Base-by-base conservation (phyloP, 2,797 vertebrate species). In the Adrianichthys oophorus region DNA sequence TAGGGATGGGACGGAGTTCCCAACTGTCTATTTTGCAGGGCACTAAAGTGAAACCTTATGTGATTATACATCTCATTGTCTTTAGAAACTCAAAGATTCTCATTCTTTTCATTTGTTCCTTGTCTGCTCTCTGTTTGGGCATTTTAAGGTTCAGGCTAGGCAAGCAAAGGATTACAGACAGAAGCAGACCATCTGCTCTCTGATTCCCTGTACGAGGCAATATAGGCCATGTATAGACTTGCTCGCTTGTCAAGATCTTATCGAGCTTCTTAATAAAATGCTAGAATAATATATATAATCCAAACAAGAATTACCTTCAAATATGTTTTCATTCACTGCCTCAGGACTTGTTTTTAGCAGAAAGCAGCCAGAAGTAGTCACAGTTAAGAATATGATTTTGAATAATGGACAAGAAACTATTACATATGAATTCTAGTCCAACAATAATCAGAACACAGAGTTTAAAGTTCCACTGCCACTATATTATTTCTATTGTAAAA, bases 151-250 rank as follows among this genome's bases (percentile, higher is more conserved):
- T 48, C 49, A 52, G 48, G 64, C 74, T 58, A 78, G 60, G 48
- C 48, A 63, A 72, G 62, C 56, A 67, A 21, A 59, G 48, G 48
- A 67, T 71, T 63, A 58, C 53, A 64, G 56, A 67, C 67, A 49
- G 67, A 42, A 48, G 63, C 63, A 58, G 65, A 75, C 72, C 79
- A 87, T 84, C 83, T 87, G 83, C 75, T 83, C 62, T 48, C 53
- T 26, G 56, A 76, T 50, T 80, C 75, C 56, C 56, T 66, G 68
- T 52, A 43, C 56, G 52, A 43, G 63, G 56, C 49, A 72, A 80
- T 70, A 78, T 60, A 59, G 60, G 73, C 59, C 62, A 76, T 18
- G 63, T 51, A 73, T 43, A 54, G 61, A 64, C 45, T 18, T 53
- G 59, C 57, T 55, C 58, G 53, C 80, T 65, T 65, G 64, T 66